Evolutionary conservation across 2,888 invertebrate genomes (phyloP).

Genomic region (Drosophila atroscutellata): DNA sequence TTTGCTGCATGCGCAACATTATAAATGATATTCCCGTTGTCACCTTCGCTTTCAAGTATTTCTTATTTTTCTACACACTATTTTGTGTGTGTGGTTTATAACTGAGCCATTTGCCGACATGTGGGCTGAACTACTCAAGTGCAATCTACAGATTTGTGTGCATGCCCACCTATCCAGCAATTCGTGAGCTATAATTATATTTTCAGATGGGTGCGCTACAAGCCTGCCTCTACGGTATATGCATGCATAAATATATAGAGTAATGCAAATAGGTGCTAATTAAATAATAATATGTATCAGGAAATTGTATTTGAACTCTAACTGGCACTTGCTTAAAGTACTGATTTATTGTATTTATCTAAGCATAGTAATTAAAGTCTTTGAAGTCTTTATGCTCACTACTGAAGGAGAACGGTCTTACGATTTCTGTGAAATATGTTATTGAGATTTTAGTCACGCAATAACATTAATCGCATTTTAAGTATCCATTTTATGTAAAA

Average conservation of each 20-base stretch:
- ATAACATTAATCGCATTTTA: neutral
- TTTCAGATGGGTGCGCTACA: conserved; percentile 60
- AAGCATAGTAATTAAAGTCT: neutral
- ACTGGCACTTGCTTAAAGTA: neutral
- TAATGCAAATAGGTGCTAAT: conserved; percentile 44
- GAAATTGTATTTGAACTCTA: neutral
- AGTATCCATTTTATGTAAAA: neutral
- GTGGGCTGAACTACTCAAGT: conserved; percentile 75
- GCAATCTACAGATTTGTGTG: conserved; percentile 69
- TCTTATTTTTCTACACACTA: conserved; percentile 12
- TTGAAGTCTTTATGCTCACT: neutral
- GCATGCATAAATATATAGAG: conserved; percentile 6
- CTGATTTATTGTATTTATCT: neutral
- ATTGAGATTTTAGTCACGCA: neutral
- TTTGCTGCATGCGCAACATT: conserved; percentile 72
- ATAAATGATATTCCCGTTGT: conserved; percentile 78
- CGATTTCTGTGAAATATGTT: neutral
- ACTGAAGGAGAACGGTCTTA: neutral
- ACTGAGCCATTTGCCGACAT: conserved; percentile 41
- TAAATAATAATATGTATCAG: conserved; percentile 39
- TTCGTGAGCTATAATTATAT: conserved; percentile 64
- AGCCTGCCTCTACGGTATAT: conserved; percentile 20
- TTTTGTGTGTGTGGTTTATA: conserved; percentile 10
- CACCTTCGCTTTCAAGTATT: conserved; percentile 66
- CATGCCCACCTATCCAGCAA: conserved; percentile 63